A percentile compares a stretch with the other conserved stretches of the same genome.
These are phyloP conservation scores for Drosophila cognata DNA, from an alignment of 2,888 invertebrate species.

Conservation along the genomic window DNA sequence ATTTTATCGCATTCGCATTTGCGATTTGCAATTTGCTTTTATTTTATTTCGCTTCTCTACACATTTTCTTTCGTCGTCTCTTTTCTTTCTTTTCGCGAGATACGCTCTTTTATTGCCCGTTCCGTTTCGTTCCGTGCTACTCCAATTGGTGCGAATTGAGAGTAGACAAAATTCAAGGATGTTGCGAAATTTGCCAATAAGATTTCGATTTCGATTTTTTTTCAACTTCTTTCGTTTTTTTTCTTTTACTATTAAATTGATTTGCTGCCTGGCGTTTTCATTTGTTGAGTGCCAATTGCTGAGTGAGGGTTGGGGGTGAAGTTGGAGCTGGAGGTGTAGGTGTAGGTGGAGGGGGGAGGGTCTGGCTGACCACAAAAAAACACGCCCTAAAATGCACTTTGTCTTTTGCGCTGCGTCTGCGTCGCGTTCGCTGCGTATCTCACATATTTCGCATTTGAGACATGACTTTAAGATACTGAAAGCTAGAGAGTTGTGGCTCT, in stretches of 20 bases:
- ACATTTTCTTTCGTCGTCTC: constrained; percentile 63
- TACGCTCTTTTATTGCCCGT: constrained; percentile 55
- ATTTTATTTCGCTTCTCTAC: constrained; percentile 62
- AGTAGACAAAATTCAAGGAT: constrained; percentile 81
- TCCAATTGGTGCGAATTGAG: constrained; percentile 75
- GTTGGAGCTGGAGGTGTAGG: constrained; percentile 22
- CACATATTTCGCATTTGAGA: constrained; percentile 50
- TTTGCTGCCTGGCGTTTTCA: constrained; percentile 40
- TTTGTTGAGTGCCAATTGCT: constrained; percentile 48
- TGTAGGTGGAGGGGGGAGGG: constrained; percentile 35
- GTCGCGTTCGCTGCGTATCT: constrained; percentile 54
- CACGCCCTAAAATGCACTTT: constrained; percentile 82
- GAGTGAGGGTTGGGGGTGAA: constrained; percentile 26
- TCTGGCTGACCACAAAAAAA: constrained; percentile 58
- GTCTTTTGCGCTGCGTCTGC: constrained; percentile 57
- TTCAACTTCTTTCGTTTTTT: background rate
- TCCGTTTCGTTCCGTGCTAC: constrained; percentile 56
- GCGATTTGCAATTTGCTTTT: constrained; percentile 53
- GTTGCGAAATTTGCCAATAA: constrained; percentile 61
- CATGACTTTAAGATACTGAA: constrained; percentile 13
- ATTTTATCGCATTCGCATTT: constrained; percentile 55
- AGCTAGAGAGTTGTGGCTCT: constrained; percentile 23
- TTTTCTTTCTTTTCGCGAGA: constrained; percentile 64
- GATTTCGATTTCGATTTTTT: constrained; percentile 22
- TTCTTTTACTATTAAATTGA: constrained; percentile 28